phyloP scores from a whole-genome alignment of 2,888 invertebrate species.

The Mechanitis mazaeus region DNA sequence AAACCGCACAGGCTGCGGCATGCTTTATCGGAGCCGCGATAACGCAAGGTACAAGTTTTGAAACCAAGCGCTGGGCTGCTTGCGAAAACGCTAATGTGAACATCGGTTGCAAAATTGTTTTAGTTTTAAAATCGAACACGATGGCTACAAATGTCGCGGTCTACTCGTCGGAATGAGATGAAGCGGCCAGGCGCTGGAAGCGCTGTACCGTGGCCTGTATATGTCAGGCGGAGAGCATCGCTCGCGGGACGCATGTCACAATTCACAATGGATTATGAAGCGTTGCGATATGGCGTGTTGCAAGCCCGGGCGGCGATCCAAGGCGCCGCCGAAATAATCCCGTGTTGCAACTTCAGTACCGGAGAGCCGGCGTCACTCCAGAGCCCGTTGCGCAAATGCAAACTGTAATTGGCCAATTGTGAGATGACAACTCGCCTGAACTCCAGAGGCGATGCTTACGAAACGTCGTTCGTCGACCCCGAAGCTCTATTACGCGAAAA shows the following conservation, averaged over 20 bases:
- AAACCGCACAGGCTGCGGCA: constrained; percentile 62
- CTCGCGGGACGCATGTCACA: constrained; percentile 61
- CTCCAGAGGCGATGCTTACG: constrained; percentile 43
- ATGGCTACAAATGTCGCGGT: constrained; percentile 33
- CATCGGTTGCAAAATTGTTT: constrained; percentile 76
- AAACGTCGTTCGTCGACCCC: constrained; percentile 65
- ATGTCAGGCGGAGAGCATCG: constrained; percentile 62
- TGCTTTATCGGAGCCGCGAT: constrained; percentile 72
- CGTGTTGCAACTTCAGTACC: constrained; percentile 71
- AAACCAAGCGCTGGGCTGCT: constrained; percentile 73
- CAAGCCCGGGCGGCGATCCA: constrained; percentile 73
- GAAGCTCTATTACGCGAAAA: constrained; percentile 56
- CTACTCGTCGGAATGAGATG: constrained; percentile 54
- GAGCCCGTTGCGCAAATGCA: constrained; percentile 64
- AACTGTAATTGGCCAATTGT: constrained; percentile 59
- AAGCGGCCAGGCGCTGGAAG: constrained; percentile 43
- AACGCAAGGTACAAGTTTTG: constrained; percentile 74
- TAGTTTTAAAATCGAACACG: constrained; percentile 70
- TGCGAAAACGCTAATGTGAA: constrained; percentile 77
- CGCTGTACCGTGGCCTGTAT: constrained; percentile 45
- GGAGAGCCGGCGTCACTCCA: constrained; percentile 72
- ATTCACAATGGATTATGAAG: constrained; percentile 66
- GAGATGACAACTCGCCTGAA: constrained; percentile 39
- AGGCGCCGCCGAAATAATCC: constrained; percentile 73
- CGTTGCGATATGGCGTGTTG: constrained; percentile 75